Evolutionary conservation across 2,888 invertebrate species (phyloP), one percentile per base, ranked within the genome.

Genomic region (Lissonota sp.): DNA sequence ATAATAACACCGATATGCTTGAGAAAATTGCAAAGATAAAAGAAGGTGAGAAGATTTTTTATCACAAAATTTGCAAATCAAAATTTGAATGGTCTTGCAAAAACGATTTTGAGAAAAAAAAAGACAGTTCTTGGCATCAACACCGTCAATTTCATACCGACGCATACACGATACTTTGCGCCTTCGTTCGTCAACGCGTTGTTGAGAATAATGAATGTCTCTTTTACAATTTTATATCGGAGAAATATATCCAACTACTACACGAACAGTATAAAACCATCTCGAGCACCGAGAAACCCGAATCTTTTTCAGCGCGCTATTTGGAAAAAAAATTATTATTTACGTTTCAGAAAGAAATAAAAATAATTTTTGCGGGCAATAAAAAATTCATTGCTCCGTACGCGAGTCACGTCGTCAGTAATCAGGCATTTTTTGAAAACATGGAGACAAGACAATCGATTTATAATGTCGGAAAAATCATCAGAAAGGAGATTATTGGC

Each of bases 61-160:
- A 64, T 49, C 46, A 64, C 49, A 64, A 64, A 64, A 46, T 37
- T 64, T 64, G 49, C 63, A 64, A 64, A 64, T 26, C 37, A 46
- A 64, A 49, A 26, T 64, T 64, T 49, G 63, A 64, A 49, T 49
- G 63, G 46, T 26, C 5, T 64, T 64, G 63, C n/a, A 46, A 64
- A 49, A 64, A 64, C n/a, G 62, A 62, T 44, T 8, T 44, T 14
- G 62, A 62, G 42, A n/a, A 62, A 44, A 26, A 62, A 62, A 62
- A 7, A 10, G 1, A 46, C 1, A 46, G 46, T 46, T 26, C 46
- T 63, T 63, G 63, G 63, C 46, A 63, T 14, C 16, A 63, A 10
- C 16, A 63, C 44, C 63, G 46, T 46, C 63, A 49, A 63, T 46
- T 16, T 44, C 63, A 10, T 63, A 63, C 7, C 46, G 63, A 46